These are phyloP conservation scores for Caenorhabditis sp. DNA, from an alignment of 2,888 invertebrate genomes.

Conservation along the genomic window DNA sequence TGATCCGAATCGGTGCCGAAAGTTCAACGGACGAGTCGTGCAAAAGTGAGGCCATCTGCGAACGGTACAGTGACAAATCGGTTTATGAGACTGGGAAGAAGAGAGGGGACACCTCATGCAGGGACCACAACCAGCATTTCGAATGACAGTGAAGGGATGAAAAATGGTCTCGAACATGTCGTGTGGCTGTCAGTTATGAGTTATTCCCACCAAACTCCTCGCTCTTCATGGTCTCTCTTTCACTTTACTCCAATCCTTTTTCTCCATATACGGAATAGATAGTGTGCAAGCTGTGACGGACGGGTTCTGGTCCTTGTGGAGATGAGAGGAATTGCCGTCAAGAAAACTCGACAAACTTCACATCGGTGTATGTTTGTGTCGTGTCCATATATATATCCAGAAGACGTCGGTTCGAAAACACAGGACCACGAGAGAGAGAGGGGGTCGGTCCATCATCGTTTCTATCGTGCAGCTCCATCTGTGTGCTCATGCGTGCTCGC, in stretches of 20 bases:
- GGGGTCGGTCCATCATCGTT: conserved; percentile 51
- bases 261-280: conserved; percentile 45
- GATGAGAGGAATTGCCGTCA: conserved; percentile 25
- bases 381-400: conserved; percentile 52
- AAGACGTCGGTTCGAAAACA: conserved; percentile 56
- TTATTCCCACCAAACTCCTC: conserved; percentile 22
- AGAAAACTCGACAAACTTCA: conserved; percentile 48
- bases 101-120: background rate
- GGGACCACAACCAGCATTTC: background rate
- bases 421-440: conserved; percentile 25
- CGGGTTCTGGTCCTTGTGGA: conserved; percentile 15
- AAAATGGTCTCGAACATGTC: conserved; percentile 4
- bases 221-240: conserved; percentile 9
- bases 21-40: conserved; percentile 8
- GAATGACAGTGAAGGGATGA: conserved; percentile 14
- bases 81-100: background rate
- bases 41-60: background rate
- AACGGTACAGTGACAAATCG: conserved; percentile 22
- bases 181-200: conserved; percentile 24
- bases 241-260: conserved; percentile 24
- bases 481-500: conserved; percentile 60
- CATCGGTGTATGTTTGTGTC: conserved; percentile 52
- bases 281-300: conserved; percentile 53
- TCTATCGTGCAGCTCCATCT: conserved; percentile 64
- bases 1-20: conserved; percentile 36